Base-by-base conservation (phyloP, 1,140 invertebrate genomes). In the Papilio machaon region DNA sequence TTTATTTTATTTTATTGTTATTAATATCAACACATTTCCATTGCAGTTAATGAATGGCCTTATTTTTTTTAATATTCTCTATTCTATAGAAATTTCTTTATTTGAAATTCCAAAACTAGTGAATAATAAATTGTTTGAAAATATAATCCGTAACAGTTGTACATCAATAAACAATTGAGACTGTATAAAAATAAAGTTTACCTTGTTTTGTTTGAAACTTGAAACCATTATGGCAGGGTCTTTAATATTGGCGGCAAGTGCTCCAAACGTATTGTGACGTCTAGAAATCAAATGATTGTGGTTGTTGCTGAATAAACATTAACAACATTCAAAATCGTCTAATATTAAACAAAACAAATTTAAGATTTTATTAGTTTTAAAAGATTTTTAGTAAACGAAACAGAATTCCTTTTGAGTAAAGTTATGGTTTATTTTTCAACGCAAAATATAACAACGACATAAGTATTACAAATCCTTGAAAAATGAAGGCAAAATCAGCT, bases 191-290 rank as follows among this genome's bases (percentile, higher is more conserved):
- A 58, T 58, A 9, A n/a, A n/a, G 9, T 49, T 49, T 3, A 49
- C 11, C 2, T 64, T 3, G 23, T 23, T 5, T 64, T 64, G 0
- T 30, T 64, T 30, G 13, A 35, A 11, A 11, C 1, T 15, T 85
- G 83, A 38, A 46, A 17, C 73, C 88, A 91, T 81, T 92, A 85
- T 91, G 75, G 90, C 88, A 80, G 15, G 73, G 35, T 84, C 89
- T 92, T 91, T 89, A 92, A 90, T 91, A 88, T 85, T 88, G 80
- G 86, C 84, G 87, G 89, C 85, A 85, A 84, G 87, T 89, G 89
- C 83, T 84, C 87, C 89, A 89, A 92, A 91, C 89, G 88, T 87
- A 92, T 91, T 87, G 91, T 87, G 85, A 91, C 87, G 85, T 90
- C 88, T 89, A 91, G 84, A 87, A 90, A 90, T 91, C 89, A 90